Percentiles rank a stretch among this genome's conserved stretches.
These are phyloP conservation scores for Lutraria lutraria DNA, from an alignment of 2,888 invertebrate genomes.

Conservation along the genomic window DNA sequence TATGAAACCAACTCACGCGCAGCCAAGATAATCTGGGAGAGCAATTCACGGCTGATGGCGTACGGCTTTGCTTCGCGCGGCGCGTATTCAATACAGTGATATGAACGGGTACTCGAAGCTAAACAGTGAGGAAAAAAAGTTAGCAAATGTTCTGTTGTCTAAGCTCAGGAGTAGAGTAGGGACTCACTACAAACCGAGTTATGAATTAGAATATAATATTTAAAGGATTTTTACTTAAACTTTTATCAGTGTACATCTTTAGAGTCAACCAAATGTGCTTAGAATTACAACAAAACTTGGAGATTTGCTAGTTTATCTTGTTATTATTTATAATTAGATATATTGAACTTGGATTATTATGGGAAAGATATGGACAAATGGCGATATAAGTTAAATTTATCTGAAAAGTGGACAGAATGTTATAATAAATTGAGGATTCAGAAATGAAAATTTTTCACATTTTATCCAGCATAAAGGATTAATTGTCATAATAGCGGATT, in stretches of 20 bases:
- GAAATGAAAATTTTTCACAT: constrained; percentile 5
- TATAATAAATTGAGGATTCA: not conserved
- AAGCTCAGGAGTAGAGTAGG: not conserved
- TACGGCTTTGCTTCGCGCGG: not conserved
- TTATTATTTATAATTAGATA: too few relatives aligned
- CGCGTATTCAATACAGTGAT: not conserved
- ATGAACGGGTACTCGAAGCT: not conserved
- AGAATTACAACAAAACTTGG: too few relatives aligned
- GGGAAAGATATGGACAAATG: not conserved
- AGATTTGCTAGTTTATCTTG: too few relatives aligned
- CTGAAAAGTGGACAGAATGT: not conserved
- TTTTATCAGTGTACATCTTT: not conserved
- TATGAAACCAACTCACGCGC: not conserved
- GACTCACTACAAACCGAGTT: not conserved
- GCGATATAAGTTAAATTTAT: not conserved
- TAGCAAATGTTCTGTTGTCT: not conserved
- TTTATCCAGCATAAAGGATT: not conserved
- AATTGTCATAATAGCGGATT: not conserved
- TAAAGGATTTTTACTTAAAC: not conserved
- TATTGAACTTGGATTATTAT: not conserved
- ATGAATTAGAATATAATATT: not conserved
- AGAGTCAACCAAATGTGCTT: not conserved
- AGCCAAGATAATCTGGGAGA: not conserved
- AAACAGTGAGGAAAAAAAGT: not conserved
- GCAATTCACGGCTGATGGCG: not conserved